Evolutionary conservation across 2,797 vertebrate genomes (phyloP).

Genomic region (Myripristis murdjan): DNA sequence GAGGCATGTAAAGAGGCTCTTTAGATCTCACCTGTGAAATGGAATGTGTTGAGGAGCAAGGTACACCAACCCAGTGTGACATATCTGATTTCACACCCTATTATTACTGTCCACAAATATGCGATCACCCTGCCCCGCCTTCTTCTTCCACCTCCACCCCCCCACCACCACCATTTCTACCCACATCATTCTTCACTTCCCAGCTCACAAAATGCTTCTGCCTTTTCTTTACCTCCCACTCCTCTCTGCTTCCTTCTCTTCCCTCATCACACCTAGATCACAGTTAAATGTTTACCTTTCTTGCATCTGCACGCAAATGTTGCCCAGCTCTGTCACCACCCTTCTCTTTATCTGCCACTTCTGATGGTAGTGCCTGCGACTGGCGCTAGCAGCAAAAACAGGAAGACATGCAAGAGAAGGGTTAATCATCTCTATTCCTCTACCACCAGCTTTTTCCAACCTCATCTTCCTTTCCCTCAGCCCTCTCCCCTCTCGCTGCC

Average conservation of each 20-base stretch:
- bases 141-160: not conserved
- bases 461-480: constrained; percentile 19
- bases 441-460: constrained; percentile 67
- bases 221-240: not conserved
- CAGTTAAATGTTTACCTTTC: constrained; percentile 70
- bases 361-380: not conserved
- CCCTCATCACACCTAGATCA: constrained; percentile 38
- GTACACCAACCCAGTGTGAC: constrained; percentile 23
- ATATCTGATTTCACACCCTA: constrained; percentile 35
- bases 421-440: constrained; percentile 48
- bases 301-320: constrained; percentile 23
- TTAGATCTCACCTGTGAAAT: constrained; percentile 10
- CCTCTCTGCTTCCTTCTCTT: not conserved
- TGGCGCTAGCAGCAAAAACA: constrained; percentile 64
- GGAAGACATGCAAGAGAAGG: constrained; percentile 69
- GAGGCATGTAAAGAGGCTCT: not conserved
- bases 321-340: not conserved
- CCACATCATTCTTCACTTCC: not conserved
- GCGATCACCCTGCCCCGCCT: constrained; percentile 29
- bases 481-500: not conserved
- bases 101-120: constrained; percentile 45
- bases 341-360: not conserved
- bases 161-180: not conserved
- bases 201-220: no score
- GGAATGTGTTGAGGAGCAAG: constrained; percentile 22